Conservation (phyloP, 2,888 invertebrate species). For the Ferrisia virgata region DNA sequence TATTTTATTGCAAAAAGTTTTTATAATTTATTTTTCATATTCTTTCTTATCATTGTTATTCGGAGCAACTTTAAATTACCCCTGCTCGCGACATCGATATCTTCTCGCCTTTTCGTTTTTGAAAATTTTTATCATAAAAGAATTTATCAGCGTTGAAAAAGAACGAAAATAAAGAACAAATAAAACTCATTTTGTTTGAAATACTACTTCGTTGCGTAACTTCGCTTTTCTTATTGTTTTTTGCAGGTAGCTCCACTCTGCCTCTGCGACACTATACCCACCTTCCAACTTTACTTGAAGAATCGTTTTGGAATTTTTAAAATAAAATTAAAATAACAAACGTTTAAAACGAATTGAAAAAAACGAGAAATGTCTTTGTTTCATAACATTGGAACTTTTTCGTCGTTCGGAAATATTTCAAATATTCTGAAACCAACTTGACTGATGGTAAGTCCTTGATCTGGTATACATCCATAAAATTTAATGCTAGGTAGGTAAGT, state of each 20-base stretch:
- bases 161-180: constrained; percentile 22
- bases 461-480: background rate
- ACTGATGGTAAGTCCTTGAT: background rate
- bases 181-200: constrained; percentile 36
- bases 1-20: constrained; percentile 43
- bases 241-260: background rate
- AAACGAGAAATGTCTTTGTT: background rate
- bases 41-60: constrained; percentile 43
- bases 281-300: no score
- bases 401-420: background rate
- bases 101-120: constrained; percentile 33
- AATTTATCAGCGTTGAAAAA: constrained; percentile 32
- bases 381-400: background rate
- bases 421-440: background rate
- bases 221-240: background rate
- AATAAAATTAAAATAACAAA: background rate
- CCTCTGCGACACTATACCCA: no score
- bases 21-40: constrained; percentile 44
- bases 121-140: constrained; percentile 37
- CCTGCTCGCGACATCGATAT: constrained; percentile 36
- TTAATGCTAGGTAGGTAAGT: background rate
- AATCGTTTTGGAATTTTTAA: background rate
- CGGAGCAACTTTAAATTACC: constrained; percentile 34
- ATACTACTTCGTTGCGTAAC: background rate
- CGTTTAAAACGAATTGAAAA: background rate